These are phyloP conservation scores for Gallinago undulata DNA, from an alignment of 2,113 vertebrate genomes.

Conservation along the genomic window DNA sequence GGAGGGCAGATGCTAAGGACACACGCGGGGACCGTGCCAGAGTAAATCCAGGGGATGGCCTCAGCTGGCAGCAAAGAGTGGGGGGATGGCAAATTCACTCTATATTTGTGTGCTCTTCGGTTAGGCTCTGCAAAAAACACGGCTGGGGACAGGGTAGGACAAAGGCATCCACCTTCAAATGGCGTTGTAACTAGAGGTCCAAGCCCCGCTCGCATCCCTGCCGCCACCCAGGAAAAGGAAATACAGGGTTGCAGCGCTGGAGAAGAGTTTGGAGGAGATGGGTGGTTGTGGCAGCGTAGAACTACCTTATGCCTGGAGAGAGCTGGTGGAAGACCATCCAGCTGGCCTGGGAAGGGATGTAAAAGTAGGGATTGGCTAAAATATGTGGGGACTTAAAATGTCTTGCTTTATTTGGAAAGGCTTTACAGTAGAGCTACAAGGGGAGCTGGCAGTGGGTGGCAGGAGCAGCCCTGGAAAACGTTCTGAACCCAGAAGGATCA, in stretches of 20 bases:
- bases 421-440: background rate
- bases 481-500: background rate
- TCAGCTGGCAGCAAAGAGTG: background rate
- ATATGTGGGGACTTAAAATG: background rate
- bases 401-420: background rate
- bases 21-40: background rate
- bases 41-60: constrained; percentile 9
- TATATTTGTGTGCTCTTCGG: background rate
- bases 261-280: background rate
- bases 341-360: background rate
- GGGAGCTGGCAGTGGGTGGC: background rate
- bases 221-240: background rate
- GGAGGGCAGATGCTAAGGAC: background rate
- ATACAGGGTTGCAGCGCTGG: background rate
- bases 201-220: background rate
- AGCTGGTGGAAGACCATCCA: background rate
- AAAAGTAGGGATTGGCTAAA: background rate
- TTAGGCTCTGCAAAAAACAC: background rate
- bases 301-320: background rate
- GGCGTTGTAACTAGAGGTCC: background rate
- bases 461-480: background rate
- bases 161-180: background rate
- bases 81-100: background rate
- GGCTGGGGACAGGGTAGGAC: background rate
- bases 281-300: background rate